Conservation (phyloP, 1,140 invertebrate species). For the Sarcophaga bullata region DNA sequence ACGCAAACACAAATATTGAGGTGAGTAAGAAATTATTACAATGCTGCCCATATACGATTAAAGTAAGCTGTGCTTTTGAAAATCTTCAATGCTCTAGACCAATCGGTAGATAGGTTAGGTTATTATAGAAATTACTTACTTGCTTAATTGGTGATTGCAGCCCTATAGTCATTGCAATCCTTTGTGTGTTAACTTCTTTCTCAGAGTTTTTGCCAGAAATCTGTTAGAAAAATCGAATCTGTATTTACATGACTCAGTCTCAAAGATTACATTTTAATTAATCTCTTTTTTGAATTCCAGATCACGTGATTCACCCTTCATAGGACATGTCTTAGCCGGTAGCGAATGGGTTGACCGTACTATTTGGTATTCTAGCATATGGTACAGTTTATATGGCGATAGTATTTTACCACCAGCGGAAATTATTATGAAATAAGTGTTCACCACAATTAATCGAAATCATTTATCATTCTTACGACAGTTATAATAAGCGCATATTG, state of each 20-base stretch:
- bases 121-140: too few species aligned
- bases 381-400: conserved; percentile 73
- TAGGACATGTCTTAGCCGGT: conserved; percentile 81
- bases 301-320: conserved; percentile 79
- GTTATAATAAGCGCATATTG: background rate
- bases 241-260: background rate
- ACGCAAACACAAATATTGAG: conserved; percentile 73
- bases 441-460: background rate
- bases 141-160: too few species aligned
- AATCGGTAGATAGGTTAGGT: too few species aligned
- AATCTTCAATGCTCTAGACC: too few species aligned
- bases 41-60: too few species aligned
- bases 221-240: background rate
- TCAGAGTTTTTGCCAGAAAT: too few species aligned
- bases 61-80: too few species aligned
- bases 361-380: conserved; percentile 80
- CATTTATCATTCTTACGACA: background rate
- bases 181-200: too few species aligned
- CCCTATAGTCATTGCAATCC: too few species aligned
- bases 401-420: conserved; percentile 68
- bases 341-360: conserved; percentile 76
- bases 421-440: conserved; percentile 63
- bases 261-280: background rate
- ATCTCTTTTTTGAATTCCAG: conserved; percentile 66
- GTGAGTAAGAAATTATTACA: conserved; percentile 60